Evolutionary conservation across 2,888 invertebrate genomes (phyloP).

Genomic region (Dicyrtoma fusca): DNA sequence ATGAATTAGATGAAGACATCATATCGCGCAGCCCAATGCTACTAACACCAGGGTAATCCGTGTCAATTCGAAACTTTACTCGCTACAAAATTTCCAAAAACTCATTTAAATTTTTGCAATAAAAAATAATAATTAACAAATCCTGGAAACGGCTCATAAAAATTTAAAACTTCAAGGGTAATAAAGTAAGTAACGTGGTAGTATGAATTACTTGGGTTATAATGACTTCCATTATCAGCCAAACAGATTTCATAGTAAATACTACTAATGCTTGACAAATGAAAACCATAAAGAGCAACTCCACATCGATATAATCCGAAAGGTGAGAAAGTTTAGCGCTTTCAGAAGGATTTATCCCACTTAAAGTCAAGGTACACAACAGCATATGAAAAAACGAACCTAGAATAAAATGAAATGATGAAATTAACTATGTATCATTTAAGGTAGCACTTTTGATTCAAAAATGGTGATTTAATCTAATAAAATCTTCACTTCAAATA

Average conservation of each 20-base stretch:
- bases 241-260: conserved; percentile 30
- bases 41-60: conserved; percentile 15
- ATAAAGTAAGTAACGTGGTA: too few species aligned
- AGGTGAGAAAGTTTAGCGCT: background rate
- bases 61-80: conserved; percentile 24
- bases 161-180: too few species aligned
- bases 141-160: background rate
- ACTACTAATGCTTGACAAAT: conserved; percentile 27
- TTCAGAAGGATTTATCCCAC: background rate
- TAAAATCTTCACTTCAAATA: too few species aligned
- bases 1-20: conserved; percentile 13
- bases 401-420: conserved; percentile 10
- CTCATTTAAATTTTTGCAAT: too few species aligned
- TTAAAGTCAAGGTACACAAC: conserved; percentile 3
- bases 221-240: conserved; percentile 28
- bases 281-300: conserved; percentile 11
- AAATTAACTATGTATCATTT: too few species aligned
- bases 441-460: too few species aligned
- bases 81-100: conserved; percentile 11
- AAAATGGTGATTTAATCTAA: too few species aligned
- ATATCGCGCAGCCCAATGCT: conserved; percentile 21
- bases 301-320: conserved; percentile 14
- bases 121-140: background rate
- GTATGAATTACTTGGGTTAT: conserved; percentile 34
- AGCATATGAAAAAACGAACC: conserved; percentile 15